Conservation (phyloP, 2,888 invertebrate genomes). For the Nomada ferruginata region DNA sequence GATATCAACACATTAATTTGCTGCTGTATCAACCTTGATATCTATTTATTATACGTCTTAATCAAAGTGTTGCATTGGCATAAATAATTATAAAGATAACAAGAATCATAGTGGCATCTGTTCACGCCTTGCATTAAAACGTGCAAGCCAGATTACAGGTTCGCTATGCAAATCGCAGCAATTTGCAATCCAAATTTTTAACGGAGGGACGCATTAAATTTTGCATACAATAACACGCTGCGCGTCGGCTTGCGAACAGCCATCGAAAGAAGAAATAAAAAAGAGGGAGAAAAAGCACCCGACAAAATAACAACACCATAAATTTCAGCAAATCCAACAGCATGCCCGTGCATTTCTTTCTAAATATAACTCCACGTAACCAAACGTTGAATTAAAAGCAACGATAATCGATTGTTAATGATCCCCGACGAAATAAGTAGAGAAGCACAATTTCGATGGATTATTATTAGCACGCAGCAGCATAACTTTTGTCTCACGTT, state of each 20-base stretch:
- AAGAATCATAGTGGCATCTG: neutral
- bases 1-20: neutral
- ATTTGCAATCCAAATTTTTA: constrained; percentile 25
- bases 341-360: too few species aligned
- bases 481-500: constrained; percentile 70
- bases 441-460: neutral
- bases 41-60: neutral
- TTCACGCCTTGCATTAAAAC: neutral
- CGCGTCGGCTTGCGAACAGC: neutral
- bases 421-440: neutral
- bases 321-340: neutral
- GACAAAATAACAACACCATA: neutral
- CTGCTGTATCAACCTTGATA: neutral
- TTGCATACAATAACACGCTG: neutral
- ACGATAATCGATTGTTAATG: neutral
- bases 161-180: neutral
- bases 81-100: too few species aligned
- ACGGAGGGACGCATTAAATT: neutral
- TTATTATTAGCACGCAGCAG: too few species aligned
- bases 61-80: neutral
- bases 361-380: too few species aligned
- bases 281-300: neutral
- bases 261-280: neutral
- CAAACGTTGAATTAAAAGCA: too few species aligned
- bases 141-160: neutral